Evolutionary conservation across 2,113 vertebrate genomes (phyloP).

Genomic region (Oryzias celebensis): DNA sequence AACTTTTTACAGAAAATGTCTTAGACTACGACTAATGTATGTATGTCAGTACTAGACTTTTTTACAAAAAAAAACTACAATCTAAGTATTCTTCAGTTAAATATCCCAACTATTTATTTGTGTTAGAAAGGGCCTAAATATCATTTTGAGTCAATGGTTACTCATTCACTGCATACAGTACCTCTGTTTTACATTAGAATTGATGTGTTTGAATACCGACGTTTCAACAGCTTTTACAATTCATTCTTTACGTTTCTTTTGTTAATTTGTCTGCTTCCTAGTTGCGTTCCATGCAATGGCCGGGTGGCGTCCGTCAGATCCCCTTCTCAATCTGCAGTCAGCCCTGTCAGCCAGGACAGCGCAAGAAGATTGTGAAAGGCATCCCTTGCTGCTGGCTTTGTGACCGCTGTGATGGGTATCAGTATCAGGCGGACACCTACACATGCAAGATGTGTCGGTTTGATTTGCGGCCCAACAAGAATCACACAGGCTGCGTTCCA

Average conservation of each 20-base stretch:
- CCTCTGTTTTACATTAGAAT: neutral
- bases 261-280: conserved; percentile 25
- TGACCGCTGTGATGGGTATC: conserved; percentile 79
- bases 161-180: neutral
- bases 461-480: conserved; percentile 73
- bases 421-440: conserved; percentile 78
- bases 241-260: neutral
- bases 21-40: conserved; percentile 20
- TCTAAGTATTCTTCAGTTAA: too few relatives aligned
- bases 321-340: conserved; percentile 79
- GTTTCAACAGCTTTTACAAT: conserved; percentile 7
- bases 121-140: conserved; percentile 6
- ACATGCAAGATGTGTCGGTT: conserved; percentile 81
- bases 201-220: conserved; percentile 1
- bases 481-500: conserved; percentile 76
- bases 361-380: conserved; percentile 79
- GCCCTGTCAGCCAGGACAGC: conserved; percentile 73
- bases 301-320: conserved; percentile 67
- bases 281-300: conserved; percentile 78
- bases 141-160: conserved; percentile 38
- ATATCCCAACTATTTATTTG: conserved; percentile 20
- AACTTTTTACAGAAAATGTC: conserved; percentile 8
- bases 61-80: conserved; percentile 1
- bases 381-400: conserved; percentile 82
- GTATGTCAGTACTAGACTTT: conserved; percentile 10